Conservation (phyloP, 2,797 vertebrate genomes). For the Balearica regulorum region DNA sequence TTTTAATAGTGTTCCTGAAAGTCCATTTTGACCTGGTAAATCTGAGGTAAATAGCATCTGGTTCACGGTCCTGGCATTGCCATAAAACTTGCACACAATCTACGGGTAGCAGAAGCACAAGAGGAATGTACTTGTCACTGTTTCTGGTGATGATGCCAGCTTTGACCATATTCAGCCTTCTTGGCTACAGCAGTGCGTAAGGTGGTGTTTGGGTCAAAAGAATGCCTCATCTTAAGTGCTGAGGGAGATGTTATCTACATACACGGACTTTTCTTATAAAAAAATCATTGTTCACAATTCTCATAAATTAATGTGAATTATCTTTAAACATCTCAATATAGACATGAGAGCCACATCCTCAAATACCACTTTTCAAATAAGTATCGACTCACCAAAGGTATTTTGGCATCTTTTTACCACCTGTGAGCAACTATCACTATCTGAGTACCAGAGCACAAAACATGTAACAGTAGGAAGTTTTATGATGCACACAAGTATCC, state of each 20-base stretch:
- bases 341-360: neutral
- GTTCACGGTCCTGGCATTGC: neutral
- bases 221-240: neutral
- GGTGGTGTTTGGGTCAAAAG: neutral
- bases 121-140: neutral
- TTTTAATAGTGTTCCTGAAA: neutral
- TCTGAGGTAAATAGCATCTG: neutral
- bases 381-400: neutral
- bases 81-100: neutral
- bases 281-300: neutral
- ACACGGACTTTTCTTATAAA: neutral
- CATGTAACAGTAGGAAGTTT: neutral
- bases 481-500: neutral
- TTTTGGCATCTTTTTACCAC: neutral
- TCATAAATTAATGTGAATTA: neutral
- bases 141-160: neutral
- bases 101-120: neutral
- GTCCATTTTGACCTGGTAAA: neutral
- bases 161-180: neutral
- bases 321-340: neutral
- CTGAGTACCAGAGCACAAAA: neutral
- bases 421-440: neutral
- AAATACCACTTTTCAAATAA: neutral
- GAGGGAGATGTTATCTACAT: neutral
- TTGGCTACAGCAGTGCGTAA: neutral